Percentiles rank a stretch among this genome's conserved stretches.
Evolutionary conservation across 1,140 invertebrate genomes (phyloP).

Genomic region (Euwallacea similis): DNA sequence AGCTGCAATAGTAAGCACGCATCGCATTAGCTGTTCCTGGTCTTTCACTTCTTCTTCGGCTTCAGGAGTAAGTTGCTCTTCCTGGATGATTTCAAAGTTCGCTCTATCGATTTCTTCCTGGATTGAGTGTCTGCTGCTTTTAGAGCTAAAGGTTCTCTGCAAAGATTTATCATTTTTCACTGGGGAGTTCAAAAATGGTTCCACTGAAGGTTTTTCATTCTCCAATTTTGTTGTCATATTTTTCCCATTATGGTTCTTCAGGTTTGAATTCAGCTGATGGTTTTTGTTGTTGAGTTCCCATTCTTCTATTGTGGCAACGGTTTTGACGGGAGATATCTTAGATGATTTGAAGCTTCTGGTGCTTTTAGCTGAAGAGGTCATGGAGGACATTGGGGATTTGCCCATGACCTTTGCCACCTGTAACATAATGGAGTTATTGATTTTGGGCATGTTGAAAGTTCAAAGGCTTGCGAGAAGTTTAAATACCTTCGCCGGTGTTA

Average conservation of each 20-base stretch:
- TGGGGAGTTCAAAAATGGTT: conserved; percentile 8
- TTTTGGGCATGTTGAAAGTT: too few species aligned
- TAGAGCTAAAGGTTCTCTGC: conserved; percentile 7
- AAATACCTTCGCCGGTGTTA: too few species aligned
- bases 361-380: not conserved
- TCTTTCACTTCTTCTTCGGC: conserved; percentile 38
- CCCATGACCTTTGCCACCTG: conserved; percentile 12
- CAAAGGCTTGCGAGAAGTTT: too few species aligned
- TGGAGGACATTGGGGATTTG: not conserved
- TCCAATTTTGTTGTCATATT: not conserved
- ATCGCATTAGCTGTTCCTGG: conserved; percentile 57
- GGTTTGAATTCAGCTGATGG: not conserved
- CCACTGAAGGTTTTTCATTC: not conserved
- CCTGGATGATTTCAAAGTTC: conserved; percentile 16
- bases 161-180: conserved; percentile 10
- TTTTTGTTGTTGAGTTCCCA: conserved; percentile 29
- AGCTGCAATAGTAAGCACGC: conserved; percentile 71
- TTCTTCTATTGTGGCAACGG: conserved; percentile 27
- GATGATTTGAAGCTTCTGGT: conserved; percentile 5
- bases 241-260: conserved; percentile 1
- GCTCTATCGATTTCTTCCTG: conserved; percentile 27
- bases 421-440: not conserved
- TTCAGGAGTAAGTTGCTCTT: conserved; percentile 5
- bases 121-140: conserved; percentile 29
- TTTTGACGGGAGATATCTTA: conserved; percentile 31